Evolutionary conservation across 2,888 invertebrate genomes (phyloP), one percentile per base, ranked within the genome.

Genomic region (Drosophila histrio): DNA sequence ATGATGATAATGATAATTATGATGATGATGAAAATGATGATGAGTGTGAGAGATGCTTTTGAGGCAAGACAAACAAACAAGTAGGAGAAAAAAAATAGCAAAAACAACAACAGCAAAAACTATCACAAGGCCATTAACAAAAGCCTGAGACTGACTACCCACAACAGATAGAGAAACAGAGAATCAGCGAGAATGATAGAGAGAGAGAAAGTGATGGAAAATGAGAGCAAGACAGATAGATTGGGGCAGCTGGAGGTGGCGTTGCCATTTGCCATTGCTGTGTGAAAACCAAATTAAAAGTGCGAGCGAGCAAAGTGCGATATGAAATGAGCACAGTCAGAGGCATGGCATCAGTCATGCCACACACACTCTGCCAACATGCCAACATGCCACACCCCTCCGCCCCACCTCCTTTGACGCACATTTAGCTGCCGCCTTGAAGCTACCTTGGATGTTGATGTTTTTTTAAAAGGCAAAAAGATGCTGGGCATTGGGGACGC

Each of bases 71-170:
- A 46, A 46, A 58, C 54, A 58, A 50, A 62, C 30, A 63, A 54
- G 19, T 30, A 36, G 43, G 39, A 39, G 15, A 34, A 13, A 46
- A 26, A 36, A 34, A 17, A 30, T 13, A 13, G 28, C n/a, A 34
- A 38, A 50, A 22, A 32, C 34, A 53, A 21, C 15, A 41, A 41
- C 19, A 47, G 46, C 36, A 60, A 81, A 77, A 79, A 82, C 83
- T 86, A 83, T 78, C 86, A 86, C 82, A 82, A 82, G 82, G 86
- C 80, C 82, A 86, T 83, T 82, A 80, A 83, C 80, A 83, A 82
- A 82, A 76, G 83, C 78, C 83, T 65, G 85, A 79, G 77, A 79
- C 77, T 69, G 82, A 84, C 81, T 80, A 76, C 71, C 66, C 41
- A 44, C 49, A 49, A 22, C 60, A 44, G n/a, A 36, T 61, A 41